phyloP scores from a whole-genome alignment of 1,140 invertebrate genomes.

The Neodiprion virginianus region DNA sequence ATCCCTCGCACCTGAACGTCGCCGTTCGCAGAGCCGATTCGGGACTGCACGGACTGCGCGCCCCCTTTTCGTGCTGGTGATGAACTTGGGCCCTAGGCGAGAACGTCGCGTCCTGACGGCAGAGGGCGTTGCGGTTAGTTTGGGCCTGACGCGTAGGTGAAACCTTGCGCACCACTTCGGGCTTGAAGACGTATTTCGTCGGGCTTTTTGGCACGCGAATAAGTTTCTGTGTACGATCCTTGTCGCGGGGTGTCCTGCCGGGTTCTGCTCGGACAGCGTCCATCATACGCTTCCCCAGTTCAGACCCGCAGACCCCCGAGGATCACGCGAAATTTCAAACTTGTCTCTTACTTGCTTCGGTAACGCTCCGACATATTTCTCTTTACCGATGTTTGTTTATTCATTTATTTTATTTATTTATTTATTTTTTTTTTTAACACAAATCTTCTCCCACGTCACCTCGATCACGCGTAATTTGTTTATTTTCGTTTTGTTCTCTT shows the following conservation, averaged over 20 bases:
- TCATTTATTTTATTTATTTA: too few relatives aligned
- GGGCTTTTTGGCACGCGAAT: slow-evolving; percentile 11
- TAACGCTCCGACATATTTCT: too few relatives aligned
- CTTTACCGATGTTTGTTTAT: too few relatives aligned
- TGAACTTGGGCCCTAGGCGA: background rate
- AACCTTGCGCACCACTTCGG: background rate
- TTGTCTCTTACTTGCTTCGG: too few relatives aligned
- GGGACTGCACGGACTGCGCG: too few relatives aligned
- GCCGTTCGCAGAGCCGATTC: background rate
- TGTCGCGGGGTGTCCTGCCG: slow-evolving; percentile 24
- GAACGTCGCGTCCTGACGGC: background rate
- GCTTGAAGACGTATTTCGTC: slow-evolving; percentile 24
- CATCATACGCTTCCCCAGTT: slow-evolving; percentile 22
- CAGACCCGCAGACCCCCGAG: too few relatives aligned
- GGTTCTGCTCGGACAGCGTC: slow-evolving; percentile 24
- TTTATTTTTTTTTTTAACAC: too few relatives aligned
- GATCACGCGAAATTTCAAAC: too few relatives aligned
- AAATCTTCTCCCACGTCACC: too few relatives aligned
- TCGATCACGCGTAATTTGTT: too few relatives aligned
- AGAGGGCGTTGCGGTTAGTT: background rate
- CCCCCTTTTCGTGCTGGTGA: background rate
- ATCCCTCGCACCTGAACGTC: slow-evolving; percentile 25
- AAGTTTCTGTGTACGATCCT: slow-evolving; percentile 12
- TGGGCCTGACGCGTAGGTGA: background rate
- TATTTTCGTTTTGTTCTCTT: too few relatives aligned